Evolutionary conservation across 2,113 vertebrate species (phyloP), one percentile per base, ranked within the genome.

Genomic region (Centropristis striata): DNA sequence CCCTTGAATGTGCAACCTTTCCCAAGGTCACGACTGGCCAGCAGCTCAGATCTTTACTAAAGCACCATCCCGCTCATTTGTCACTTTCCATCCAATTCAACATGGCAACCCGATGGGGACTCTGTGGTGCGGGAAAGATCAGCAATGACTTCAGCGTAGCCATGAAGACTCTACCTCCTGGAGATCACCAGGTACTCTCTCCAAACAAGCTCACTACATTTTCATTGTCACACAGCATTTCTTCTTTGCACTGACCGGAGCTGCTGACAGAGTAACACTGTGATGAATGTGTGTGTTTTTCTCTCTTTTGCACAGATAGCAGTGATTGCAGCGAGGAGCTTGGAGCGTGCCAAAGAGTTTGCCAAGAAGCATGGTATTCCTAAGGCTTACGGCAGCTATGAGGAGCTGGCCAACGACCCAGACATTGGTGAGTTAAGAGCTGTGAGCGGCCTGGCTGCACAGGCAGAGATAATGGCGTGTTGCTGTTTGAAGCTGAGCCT

Each of bases 71-170:
- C 0, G 27, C 32, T 85, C 78, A 79, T 86, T 85, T 85, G 66
- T 82, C 79, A 76, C 77, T 77, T 54, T 20, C 41, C 68, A 73
- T 85, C 71, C 59, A 72, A 39, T 75, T 61, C 54, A 88, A 87
- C 25, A 95, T 96, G 95, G 92, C 94, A 8, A 92, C 95, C 0
- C 85, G 86, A 44, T 96, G 95, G 96, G 96, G 95, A 12, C 85
- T 96, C 44, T 94, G 95, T 50, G 92, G 95, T 0, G 94, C 82
- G 0, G 95, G 96, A 21, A 94, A 94, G 46, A 96, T 96, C 90
- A 86, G 94, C 90, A 87, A 92, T 25, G 95, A 97, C 59, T 97
- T 96, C 83, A 85, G 93, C 2, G 89, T 93, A 16, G 89, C 92
- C 47, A 75, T 96, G 88, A 91, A 85, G 85, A 92, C 91, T 3